These are phyloP conservation scores for Paratilapia polleni DNA, from an alignment of 2,113 vertebrate genomes.

Conservation along the genomic window DNA sequence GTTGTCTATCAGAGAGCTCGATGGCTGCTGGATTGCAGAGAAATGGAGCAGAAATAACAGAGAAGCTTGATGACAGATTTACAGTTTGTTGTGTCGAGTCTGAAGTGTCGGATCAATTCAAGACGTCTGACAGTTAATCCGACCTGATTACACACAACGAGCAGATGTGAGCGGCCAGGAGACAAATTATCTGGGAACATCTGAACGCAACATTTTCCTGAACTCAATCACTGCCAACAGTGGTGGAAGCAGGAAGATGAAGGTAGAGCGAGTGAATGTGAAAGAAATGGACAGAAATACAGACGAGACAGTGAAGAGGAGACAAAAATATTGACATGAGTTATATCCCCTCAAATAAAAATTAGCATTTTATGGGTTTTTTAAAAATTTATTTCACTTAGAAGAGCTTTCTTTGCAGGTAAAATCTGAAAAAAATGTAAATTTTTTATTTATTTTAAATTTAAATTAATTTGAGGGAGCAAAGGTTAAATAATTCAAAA, in stretches of 20 bases:
- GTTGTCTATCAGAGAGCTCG: neutral
- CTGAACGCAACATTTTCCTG: neutral
- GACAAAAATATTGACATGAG: neutral
- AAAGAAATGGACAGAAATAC: neutral
- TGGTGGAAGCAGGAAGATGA: neutral
- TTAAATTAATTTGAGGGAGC: neutral
- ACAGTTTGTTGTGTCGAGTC: conserved; percentile 6
- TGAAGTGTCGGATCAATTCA: conserved; percentile 2
- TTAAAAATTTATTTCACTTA: neutral
- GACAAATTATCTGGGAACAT: conserved; percentile 11
- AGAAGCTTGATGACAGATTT: conserved; percentile 3
- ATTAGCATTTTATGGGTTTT: neutral
- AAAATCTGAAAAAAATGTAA: neutral
- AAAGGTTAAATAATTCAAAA: no score
- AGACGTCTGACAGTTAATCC: conserved; percentile 10
- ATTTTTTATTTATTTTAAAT: no score
- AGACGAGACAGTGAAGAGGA: neutral
- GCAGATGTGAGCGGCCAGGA: neutral
- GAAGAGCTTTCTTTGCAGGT: neutral
- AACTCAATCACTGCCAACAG: neutral
- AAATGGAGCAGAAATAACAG: conserved; percentile 5
- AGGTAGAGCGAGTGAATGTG: neutral
- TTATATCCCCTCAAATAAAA: neutral
- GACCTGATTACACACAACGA: conserved; percentile 7
- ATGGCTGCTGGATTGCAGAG: neutral